Evolutionary conservation across 2,797 vertebrate species (phyloP), one percentile per base, ranked within the genome.

Genomic region (Valencia hispanica): DNA sequence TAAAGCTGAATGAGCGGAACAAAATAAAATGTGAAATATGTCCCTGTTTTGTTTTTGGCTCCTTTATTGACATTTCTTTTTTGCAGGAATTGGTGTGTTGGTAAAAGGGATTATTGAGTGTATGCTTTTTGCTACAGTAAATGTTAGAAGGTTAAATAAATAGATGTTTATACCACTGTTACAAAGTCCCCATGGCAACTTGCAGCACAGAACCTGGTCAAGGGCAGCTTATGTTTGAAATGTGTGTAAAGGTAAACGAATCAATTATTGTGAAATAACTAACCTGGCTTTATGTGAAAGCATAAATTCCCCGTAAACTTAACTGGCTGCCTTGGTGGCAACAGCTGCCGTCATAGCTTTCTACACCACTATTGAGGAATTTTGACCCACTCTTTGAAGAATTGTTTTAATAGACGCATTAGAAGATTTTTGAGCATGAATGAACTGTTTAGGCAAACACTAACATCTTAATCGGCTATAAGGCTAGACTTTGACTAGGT

Each of bases 11-110:
- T 75, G 84, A 88, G 81, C 45, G 66, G 84, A 91, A 87, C 74
- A 77, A 87, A 94, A 94, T 93, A 94, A 95, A 95, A 95, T 94
- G 92, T 94, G 92, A 94, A 94, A 90, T 92, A 85, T 92, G 84
- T 81, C 84, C 91, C 55, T 30, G 15, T 72, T 45, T 25, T 14
- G 27, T 9, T 70, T 34, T 65, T 74, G 30, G 51, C 53, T 32
- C 70, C 41, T 79, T 88, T 66, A 39, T 17, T 79, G 20, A 48
- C 65, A 18, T 7, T 15, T 78, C 68, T 59, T 77, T 32, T 59
- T 77, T 32, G 55, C 15, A 68, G 61, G 61, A 41, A 39, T n/a
- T 27, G 12, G 17, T 66, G 50, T 22, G 20, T 22, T 9, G 34
- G 2, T 43, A 25, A 32, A 53, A 22, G 22, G 51, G 22, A 10